Base-by-base conservation (phyloP, 2,888 invertebrate species). In the Lepidonotus clava region DNA sequence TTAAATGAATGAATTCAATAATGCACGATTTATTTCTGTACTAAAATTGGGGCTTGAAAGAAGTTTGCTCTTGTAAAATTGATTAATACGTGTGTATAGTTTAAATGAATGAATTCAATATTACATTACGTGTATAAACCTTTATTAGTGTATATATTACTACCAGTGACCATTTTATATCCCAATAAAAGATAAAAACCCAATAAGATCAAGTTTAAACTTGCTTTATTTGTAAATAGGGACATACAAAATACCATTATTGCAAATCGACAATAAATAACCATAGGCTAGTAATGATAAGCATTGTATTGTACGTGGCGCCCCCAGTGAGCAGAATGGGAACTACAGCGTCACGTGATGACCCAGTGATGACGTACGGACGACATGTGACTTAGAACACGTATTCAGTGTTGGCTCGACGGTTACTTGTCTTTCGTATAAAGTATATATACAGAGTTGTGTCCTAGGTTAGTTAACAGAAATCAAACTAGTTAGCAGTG, bases 231-330 rank as follows among this genome's bases (percentile, higher is more conserved):
- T 85, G 85, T 85, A 85, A 85, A 85, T 85, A 85, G 85, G 85
- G 85, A 85, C 85, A 85, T 85, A 85, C 85, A 85, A 85, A 85
- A 85, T 85, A 85, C 80, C 80, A 80, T 66, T 85, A 66, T 85
- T 71, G 67, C 85, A 84, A 84, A 66, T 85, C 41, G 71, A 85
- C 85, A 85, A 85, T 85, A 85, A 85, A 85, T 85, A 85, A 66
- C 85, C 80, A 80, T 51, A 80, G 41, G 80, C 80, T 80, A 80
- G 80, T 80, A 80, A 51, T 80, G 51, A 80, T 80, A 80, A 80
- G 80, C 80, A 80, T 80, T 80, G 51, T 80, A 41, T 46, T 46
- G 41, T 41, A 80, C 80, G 40, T 40, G 40, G 76, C 76, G 80
- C 80, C 80, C 41, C 80, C 80, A 34, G 71, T 71, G 71, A 71